Evolutionary conservation across 2,113 vertebrate species (phyloP).

Genomic region (Ramphastos sulfuratus): DNA sequence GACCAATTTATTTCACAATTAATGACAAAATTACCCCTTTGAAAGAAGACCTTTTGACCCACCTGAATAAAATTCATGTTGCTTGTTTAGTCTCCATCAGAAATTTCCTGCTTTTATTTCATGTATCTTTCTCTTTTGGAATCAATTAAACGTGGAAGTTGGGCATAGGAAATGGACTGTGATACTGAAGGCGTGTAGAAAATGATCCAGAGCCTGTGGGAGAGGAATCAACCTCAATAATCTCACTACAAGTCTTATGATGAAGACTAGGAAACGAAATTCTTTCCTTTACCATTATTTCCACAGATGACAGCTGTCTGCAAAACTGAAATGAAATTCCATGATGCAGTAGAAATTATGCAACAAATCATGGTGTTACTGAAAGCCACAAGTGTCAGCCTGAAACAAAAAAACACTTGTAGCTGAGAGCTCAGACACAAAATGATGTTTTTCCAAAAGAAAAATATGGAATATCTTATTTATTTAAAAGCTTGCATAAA

Average conservation of each 20-base stretch:
- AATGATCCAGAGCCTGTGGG: neutral
- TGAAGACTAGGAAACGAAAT: slow-evolving; percentile 22
- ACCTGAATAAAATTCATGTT: neutral
- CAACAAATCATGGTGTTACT: neutral
- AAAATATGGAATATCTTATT: neutral
- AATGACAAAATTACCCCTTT: neutral
- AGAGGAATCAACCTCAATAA: neutral
- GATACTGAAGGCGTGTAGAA: neutral
- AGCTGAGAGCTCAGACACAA: neutral
- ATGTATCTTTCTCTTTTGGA: neutral
- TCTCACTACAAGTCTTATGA: neutral
- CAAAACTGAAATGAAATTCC: neutral
- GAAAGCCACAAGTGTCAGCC: neutral
- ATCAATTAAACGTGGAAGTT: neutral
- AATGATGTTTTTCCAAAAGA: neutral
- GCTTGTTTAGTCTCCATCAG: neutral
- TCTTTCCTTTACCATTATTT: neutral
- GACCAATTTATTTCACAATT: neutral
- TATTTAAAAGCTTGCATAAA: neutral
- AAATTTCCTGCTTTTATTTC: neutral
- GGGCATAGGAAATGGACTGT: neutral
- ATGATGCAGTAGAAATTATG: neutral
- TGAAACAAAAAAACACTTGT: neutral
- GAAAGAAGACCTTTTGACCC: neutral
- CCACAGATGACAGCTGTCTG: neutral